phyloP scores from a whole-genome alignment of 2,797 vertebrate genomes.

The Erethizon dorsatum region DNA sequence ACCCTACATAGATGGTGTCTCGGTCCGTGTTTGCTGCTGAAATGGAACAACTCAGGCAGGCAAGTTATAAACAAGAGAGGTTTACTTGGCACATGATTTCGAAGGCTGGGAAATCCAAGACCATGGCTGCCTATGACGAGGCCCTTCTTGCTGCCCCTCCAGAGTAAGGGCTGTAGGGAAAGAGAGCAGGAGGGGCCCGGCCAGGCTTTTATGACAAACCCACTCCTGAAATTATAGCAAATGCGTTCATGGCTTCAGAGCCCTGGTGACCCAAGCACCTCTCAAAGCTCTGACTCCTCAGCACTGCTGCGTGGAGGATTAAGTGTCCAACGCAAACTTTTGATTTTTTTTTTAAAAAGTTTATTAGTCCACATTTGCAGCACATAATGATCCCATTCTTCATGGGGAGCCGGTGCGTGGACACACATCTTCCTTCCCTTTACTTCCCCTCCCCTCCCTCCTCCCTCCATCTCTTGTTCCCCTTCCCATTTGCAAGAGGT shows the following conservation, averaged over 20 bases:
- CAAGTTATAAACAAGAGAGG: background rate
- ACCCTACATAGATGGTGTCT: background rate
- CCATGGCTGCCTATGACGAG: background rate
- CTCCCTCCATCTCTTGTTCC: background rate
- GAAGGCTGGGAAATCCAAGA: background rate
- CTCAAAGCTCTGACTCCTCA: background rate
- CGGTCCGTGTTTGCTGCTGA: background rate
- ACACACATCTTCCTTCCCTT: background rate
- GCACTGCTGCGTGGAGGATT: background rate
- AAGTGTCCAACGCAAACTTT: background rate
- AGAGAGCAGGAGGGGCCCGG: no score
- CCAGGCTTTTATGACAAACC: background rate
- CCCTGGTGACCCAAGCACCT: background rate
- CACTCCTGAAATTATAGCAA: background rate
- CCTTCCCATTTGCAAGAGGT: background rate
- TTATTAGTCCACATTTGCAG: background rate
- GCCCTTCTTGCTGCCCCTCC: background rate
- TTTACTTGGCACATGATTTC: no score
- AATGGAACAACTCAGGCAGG: background rate
- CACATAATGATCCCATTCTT: background rate
- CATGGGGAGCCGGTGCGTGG: background rate
- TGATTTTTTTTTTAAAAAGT: background rate
- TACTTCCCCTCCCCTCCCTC: background rate
- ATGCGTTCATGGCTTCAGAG: no score
- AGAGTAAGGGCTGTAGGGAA: background rate